Evolutionary conservation across 2,113 vertebrate species (phyloP).

Genomic region (Gymnorhina tibicen): DNA sequence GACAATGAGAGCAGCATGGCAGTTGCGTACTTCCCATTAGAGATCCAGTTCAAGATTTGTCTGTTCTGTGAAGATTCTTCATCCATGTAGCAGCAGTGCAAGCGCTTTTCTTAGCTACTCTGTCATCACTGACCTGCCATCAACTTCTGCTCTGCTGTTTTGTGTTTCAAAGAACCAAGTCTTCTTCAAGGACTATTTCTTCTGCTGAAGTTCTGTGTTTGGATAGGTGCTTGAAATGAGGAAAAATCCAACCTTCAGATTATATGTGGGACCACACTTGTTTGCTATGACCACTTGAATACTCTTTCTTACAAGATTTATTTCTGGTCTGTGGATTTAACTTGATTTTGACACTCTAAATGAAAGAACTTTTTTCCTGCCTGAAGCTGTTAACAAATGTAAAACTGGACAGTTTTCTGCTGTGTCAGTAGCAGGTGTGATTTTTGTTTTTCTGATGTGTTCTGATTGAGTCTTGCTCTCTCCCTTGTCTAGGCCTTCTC

Average conservation of each 20-base stretch:
- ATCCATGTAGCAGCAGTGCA: not conserved
- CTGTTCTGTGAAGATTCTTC: not conserved
- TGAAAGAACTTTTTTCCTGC: not conserved
- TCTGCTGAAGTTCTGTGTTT: not conserved
- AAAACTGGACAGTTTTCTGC: not conserved
- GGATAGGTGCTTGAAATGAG: not conserved
- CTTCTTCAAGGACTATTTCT: not conserved
- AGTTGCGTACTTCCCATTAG: not conserved
- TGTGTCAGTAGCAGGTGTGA: not conserved
- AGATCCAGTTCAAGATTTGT: not conserved
- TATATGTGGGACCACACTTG: not conserved
- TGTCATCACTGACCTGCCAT: not conserved
- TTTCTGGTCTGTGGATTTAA: not conserved
- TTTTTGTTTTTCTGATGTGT: not conserved
- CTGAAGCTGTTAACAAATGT: not conserved
- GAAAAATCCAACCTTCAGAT: not conserved
- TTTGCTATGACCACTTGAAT: not conserved
- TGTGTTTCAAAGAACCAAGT: not conserved
- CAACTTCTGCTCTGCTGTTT: not conserved
- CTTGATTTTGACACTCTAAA: not conserved
- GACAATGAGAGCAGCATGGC: not conserved
- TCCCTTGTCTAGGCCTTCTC: constrained; percentile 86
- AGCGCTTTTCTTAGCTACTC: not conserved
- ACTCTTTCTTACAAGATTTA: not conserved
- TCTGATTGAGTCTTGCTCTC: not conserved